A percentile compares a stretch with the other conserved stretches of the same genome.
Evolutionary conservation across 2,888 invertebrate species (phyloP).

Genomic region (Corbicula japonica): DNA sequence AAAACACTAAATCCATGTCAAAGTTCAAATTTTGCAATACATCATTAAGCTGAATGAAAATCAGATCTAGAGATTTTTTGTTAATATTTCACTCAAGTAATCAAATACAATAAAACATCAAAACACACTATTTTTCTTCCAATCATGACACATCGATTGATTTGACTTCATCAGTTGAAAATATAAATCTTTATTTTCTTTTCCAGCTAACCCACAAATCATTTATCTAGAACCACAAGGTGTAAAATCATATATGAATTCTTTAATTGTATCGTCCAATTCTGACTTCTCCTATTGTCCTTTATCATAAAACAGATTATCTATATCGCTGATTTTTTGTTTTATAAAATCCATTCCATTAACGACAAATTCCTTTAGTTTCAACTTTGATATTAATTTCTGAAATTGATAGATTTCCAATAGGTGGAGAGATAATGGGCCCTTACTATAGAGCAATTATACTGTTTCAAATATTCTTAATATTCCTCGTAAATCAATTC

Average conservation of each 20-base stretch:
- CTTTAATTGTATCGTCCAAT: conserved; percentile 28
- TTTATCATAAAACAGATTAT: conserved; percentile 13
- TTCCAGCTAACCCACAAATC: conserved; percentile 26
- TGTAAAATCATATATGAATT: conserved; percentile 42
- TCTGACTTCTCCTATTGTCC: conserved; percentile 22
- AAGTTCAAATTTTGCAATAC: no score
- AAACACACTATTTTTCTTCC: conserved; percentile 13
- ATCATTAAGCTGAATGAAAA: no score
- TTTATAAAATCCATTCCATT: conserved; percentile 18
- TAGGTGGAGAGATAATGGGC: conserved; percentile 19
- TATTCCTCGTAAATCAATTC: conserved; percentile 2
- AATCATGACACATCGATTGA: conserved; percentile 35
- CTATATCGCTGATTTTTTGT: conserved; percentile 31
- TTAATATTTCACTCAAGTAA: conserved; percentile 25
- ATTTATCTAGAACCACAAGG: conserved; percentile 28
- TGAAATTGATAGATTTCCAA: conserved; percentile 38
- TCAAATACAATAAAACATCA: conserved; percentile 2
- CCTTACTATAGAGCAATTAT: conserved; percentile 10
- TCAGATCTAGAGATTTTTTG: conserved; percentile 3
- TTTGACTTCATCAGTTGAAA: conserved; percentile 9
- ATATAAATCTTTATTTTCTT: conserved; percentile 37
- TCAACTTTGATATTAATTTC: conserved; percentile 42
- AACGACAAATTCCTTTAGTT: conserved; percentile 28
- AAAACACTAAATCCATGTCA: no score
- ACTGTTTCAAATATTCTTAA: background rate